A percentile compares a stretch with the other conserved stretches of the same genome.
Evolutionary conservation across 2,888 invertebrate species (phyloP).

Genomic region (Agrotis puta): DNA sequence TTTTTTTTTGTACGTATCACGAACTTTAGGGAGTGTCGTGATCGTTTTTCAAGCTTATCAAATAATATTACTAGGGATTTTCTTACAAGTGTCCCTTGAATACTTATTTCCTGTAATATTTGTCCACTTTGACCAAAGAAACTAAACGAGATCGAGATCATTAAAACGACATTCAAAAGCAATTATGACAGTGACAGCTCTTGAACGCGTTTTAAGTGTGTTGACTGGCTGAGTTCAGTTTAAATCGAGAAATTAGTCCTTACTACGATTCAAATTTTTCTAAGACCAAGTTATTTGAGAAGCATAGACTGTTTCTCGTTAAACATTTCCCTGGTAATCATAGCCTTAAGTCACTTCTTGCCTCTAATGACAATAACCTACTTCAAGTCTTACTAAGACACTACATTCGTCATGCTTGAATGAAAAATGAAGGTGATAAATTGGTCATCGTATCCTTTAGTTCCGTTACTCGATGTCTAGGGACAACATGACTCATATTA

Average conservation of each 20-base stretch:
- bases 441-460: slow-evolving; percentile 34
- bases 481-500: slow-evolving; percentile 33
- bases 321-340: not conserved
- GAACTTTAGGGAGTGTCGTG: not conserved
- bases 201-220: not conserved
- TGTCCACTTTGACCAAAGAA: not conserved
- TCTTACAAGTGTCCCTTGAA: too few species aligned
- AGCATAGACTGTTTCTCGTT: not conserved
- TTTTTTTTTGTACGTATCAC: slow-evolving; percentile 27
- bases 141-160: not conserved
- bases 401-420: slow-evolving; percentile 30
- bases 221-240: not conserved
- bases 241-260: not conserved
- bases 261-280: too few species aligned
- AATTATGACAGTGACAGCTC: not conserved
- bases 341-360: not conserved
- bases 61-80: not conserved
- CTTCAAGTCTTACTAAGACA: slow-evolving; percentile 16
- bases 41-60: not conserved
- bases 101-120: not conserved
- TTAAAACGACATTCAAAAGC: not conserved
- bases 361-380: slow-evolving; percentile 2
- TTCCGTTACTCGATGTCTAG: slow-evolving; percentile 29
- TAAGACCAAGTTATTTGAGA: not conserved
- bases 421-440: slow-evolving; percentile 40